phyloP scores from a whole-genome alignment of 2,888 invertebrate genomes.

The Sesia bembeciformis region DNA sequence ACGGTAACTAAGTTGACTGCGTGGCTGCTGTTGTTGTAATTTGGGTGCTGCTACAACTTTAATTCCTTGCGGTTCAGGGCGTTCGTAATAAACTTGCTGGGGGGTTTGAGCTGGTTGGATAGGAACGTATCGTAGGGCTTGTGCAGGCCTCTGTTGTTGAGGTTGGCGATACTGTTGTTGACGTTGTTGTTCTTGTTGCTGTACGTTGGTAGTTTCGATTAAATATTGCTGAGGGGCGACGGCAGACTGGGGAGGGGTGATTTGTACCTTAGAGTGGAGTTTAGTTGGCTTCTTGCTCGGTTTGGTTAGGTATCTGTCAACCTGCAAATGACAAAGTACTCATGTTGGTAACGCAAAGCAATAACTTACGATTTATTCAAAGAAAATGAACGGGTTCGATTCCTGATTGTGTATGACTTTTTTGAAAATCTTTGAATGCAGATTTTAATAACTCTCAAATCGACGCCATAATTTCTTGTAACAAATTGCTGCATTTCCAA shows the following conservation, averaged over 20 bases:
- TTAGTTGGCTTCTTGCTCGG: constrained; percentile 58
- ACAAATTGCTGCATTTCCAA: too few species aligned
- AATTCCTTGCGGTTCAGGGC: constrained; percentile 55
- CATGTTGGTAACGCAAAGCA: background rate
- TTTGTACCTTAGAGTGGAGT: constrained; percentile 45
- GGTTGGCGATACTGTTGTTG: constrained; percentile 18
- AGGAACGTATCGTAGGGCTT: constrained; percentile 43
- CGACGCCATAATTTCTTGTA: too few species aligned
- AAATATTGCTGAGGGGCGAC: constrained; percentile 63
- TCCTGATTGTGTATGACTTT: too few species aligned
- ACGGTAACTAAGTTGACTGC: constrained; percentile 38
- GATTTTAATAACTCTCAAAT: too few species aligned
- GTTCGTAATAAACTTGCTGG: constrained; percentile 45
- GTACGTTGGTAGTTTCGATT: constrained; percentile 66
- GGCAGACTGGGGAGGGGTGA: constrained; percentile 34
- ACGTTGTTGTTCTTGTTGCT: constrained; percentile 34
- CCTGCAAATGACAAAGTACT: constrained; percentile 23
- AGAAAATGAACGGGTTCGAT: too few species aligned
- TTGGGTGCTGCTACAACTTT: constrained; percentile 65
- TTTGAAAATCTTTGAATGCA: too few species aligned
- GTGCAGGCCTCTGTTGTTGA: constrained; percentile 40
- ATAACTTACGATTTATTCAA: too few species aligned
- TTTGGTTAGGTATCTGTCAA: constrained; percentile 56
- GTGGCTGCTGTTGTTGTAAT: constrained; percentile 29
- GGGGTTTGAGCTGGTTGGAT: constrained; percentile 31